Base-by-base conservation (phyloP, 2,888 invertebrate species). In the Agrochola lychnidis region DNA sequence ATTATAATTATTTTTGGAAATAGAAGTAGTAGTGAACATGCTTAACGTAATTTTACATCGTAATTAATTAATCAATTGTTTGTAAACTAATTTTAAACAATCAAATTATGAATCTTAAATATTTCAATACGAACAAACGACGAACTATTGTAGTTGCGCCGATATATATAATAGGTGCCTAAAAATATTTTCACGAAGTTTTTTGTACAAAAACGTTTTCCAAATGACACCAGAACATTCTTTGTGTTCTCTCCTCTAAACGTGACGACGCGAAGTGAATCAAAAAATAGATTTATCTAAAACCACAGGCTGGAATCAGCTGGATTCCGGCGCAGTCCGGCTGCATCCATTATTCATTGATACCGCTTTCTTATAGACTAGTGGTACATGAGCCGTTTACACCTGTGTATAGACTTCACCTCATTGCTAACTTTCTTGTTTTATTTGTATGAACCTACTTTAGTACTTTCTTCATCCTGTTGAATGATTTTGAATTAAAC, bases 261-360 rank as follows among this genome's bases (percentile, higher is more conserved):
- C n/a, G 19, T 22, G 10, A 30, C n/a, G 19, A 16, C 56, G 6
- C n/a, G 30, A 30, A 36, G 9, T 56, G n/a, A n/a, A 53, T 40
- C 10, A 59, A 83, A 90, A 90, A 79, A 72, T 73, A 63, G 82
- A 84, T 87, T 86, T 78, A 82, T 89, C 87, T 89, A 86, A 90
- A 91, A 87, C 87, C 81, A 77, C 89, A 86, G 90, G 84, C 87
- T 81, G 87, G 85, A 90, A 90, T 89, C 90, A 89, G 84, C 87
- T 81, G 87, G 85, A 90, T 91, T 89, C 90, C 86, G 77, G 61
- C 74, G 83, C 79, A 70, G 87, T 75, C 79, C 19, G 70, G 63
- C 75, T 79, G 81, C 82, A 91, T 93, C 88, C 92, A 93, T 93
- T 92, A 94, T 94, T 93, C 93, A 93, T 90, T 83, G 80, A 87